Base-by-base conservation (phyloP, 2,888 invertebrate species). In the Orthosia gothica region DNA sequence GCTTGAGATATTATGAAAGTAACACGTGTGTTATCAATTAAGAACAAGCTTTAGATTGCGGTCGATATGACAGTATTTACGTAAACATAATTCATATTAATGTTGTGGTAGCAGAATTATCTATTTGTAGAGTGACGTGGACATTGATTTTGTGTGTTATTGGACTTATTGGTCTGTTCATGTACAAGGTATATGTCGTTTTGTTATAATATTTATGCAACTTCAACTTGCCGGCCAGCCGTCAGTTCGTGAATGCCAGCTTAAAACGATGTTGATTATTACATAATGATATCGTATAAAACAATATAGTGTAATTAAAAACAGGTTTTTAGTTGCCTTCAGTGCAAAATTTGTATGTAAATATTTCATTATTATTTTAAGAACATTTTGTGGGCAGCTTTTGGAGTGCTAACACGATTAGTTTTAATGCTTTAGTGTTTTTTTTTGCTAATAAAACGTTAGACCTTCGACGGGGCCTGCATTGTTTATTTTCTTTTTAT, bases 401-500 rank as follows among this genome's bases (percentile, higher is more conserved):
- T 76, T 64, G 52, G 23, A 76, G 74, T 70, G 77, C 72, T 87
- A 87, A 89, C 87, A 85, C 84, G 87, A 90, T 90, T 87, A 89
- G 81, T 84, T 88, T 83, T 87, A 72, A 78, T 76, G 74, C 49
- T 76, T 63, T 87, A 84, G 81, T 86, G 84, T 84, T 88, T 83
- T 80, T 83, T 80, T 86, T 81, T 84, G 84, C 87, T 88, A 75
- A 84, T 88, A 90, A 91, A 90, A 90, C 78, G 81, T 86, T 86
- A 86, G 88, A 90, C 89, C 88, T 84, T 88, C 86, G 74, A 81
- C 87, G 79, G 77, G 74, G 79, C 79, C 49, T 58, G 76, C 77
- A 81, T 86, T 92, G 91, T 91, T 92, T 92, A 87, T 92, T 92
- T 92, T 90, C 88, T 90, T 92, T 91, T 92, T 90, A 89, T 92